Evolutionary conservation across 2,797 vertebrate genomes (phyloP), one percentile per base, ranked within the genome.

Genomic region (Chromobotia macracanthus): DNA sequence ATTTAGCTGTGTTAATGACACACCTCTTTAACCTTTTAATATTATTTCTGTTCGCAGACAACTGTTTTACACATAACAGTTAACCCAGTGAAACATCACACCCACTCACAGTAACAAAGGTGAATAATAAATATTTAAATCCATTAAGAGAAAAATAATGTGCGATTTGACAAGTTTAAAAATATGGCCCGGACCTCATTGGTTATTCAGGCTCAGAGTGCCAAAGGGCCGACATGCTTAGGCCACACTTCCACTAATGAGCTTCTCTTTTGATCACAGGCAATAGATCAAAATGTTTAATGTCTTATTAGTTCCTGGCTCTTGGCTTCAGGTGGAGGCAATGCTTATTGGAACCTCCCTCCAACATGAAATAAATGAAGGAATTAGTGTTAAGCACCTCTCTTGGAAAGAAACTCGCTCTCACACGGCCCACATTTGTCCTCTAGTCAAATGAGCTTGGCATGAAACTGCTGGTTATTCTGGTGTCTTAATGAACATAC

Each of bases 311-410:
- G 88, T 15, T n/a, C 66, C 63, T 80, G 72, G 82, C 83, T 84
- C 80, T 72, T 81, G 63, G 85, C 90, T 89, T 81, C 87, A 90
- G 90, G 90, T 90, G 88, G 84, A 89, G 83, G 82, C 84, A 69
- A 81, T 80, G 85, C 88, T 89, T 86, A 87, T 87, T 85, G 81
- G 81, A 80, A 75, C 44, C 68, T 72, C 77, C 79, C 66, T 75
- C 58, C 58, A 66, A 44, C 79, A 7, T 61, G 72, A 84, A 89
- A 90, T 87, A 88, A 91, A 91, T 91, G 88, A 89, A 90, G 83
- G 87, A 86, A 91, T 90, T 89, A 89, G 83, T 85, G 86, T 87
- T 87, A 88, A 90, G 87, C 88, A 87, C 85, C 85, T 85, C 87
- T 88, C 82, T 77, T 80, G 63, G 86, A 31, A 48, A 85, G 82